These are phyloP conservation scores for Siniperca chuatsi DNA, from an alignment of 2,113 vertebrate species.

Conservation along the genomic window DNA sequence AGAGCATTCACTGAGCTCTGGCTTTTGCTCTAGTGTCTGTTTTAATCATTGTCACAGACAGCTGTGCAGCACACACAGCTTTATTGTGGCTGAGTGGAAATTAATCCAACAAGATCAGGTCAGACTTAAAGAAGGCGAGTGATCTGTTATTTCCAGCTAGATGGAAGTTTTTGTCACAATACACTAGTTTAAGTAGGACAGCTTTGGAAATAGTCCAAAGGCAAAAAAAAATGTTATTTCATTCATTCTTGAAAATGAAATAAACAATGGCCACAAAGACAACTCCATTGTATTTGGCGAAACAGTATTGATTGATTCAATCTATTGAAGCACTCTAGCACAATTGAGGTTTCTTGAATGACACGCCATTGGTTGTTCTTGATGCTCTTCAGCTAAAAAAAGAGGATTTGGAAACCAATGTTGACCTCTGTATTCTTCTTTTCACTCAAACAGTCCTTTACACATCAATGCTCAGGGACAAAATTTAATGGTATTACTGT, in stretches of 20 bases:
- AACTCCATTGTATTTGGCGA: not conserved
- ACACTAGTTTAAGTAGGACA: not conserved
- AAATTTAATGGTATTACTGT: constrained; percentile 5
- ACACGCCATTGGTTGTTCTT: constrained; percentile 20
- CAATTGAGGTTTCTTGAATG: constrained; percentile 28
- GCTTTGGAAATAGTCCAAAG: constrained; percentile 6
- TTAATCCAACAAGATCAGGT: constrained; percentile 32
- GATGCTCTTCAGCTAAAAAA: constrained; percentile 35
- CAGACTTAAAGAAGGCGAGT: constrained; percentile 11
- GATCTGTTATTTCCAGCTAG: constrained; percentile 15
- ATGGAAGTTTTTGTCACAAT: constrained; percentile 8
- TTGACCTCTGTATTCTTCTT: constrained; percentile 27
- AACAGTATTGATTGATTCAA: constrained; percentile 38
- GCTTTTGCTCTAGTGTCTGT: not conserved
- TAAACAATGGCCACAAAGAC: constrained; percentile 16
- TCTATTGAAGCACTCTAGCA: constrained; percentile 8
- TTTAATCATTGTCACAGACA: not conserved
- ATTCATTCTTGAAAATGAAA: constrained; percentile 2
- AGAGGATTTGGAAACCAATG: constrained; percentile 9
- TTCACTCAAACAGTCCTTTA: constrained; percentile 9
- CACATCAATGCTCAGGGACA: constrained; percentile 40
- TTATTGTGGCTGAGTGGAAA: constrained; percentile 6
- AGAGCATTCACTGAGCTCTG: not conserved
- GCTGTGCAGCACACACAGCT: not conserved
- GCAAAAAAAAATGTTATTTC: not conserved